phyloP scores from a whole-genome alignment of 1,140 invertebrate species.

The Euura lappo region DNA sequence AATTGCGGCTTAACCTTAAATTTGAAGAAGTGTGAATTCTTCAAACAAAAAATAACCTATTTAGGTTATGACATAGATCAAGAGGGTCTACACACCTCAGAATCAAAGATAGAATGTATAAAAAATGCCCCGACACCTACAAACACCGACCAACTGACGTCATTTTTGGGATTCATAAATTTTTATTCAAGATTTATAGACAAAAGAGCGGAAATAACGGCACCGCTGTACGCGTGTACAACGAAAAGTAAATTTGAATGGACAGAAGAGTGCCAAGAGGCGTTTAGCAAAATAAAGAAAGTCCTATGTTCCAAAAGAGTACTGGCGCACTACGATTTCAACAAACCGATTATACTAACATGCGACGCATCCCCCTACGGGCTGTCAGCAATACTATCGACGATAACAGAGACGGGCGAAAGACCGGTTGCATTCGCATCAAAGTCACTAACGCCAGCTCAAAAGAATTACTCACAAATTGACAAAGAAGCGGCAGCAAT shows the following conservation, averaged over 20 bases:
- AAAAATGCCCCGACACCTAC: conserved; percentile 37
- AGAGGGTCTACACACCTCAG: conserved; percentile 41
- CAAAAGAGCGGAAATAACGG: conserved; percentile 27
- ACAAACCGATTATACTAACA: conserved; percentile 25
- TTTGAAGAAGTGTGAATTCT: conserved; percentile 47
- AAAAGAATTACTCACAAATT: conserved; percentile 17
- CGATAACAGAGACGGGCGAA: conserved; percentile 13
- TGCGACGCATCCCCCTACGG: conserved; percentile 29
- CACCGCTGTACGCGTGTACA: conserved; percentile 27
- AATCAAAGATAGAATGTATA: conserved; percentile 51
- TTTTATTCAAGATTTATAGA: conserved; percentile 47
- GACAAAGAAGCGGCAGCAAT: conserved; percentile 11
- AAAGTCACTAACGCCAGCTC: not conserved
- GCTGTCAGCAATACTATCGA: conserved; percentile 22
- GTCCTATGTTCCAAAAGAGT: conserved; percentile 11
- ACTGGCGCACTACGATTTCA: conserved; percentile 28
- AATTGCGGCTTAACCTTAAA: conserved; percentile 40
- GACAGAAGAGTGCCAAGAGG: conserved; percentile 19
- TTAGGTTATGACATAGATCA: conserved; percentile 45
- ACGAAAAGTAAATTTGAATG: conserved; percentile 28
- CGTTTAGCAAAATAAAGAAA: conserved; percentile 23
- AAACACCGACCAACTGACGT: conserved; percentile 43
- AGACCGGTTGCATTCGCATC: conserved; percentile 23
- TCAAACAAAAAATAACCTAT: conserved; percentile 37
- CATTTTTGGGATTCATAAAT: conserved; percentile 45